These are phyloP conservation scores for Arothron firmamentum DNA, from an alignment of 2,113 vertebrate genomes.

Conservation along the genomic window DNA sequence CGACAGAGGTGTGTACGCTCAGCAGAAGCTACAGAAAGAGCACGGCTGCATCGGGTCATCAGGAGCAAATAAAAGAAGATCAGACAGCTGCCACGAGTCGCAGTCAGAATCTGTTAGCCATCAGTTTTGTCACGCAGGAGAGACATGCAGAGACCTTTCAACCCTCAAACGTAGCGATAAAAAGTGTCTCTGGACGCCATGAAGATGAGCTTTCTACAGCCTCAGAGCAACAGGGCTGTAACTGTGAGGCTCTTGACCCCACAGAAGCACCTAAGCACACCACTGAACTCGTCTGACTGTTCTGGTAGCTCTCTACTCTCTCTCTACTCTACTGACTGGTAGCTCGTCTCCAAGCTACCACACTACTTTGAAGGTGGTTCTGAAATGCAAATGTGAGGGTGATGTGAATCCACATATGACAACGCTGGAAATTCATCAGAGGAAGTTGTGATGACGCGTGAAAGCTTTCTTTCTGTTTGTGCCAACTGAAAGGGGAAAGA, in stretches of 20 bases:
- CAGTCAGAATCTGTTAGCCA: constrained; percentile 42
- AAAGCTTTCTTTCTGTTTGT: too few species aligned
- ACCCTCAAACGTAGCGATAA: constrained; percentile 55
- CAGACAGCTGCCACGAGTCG: constrained; percentile 4
- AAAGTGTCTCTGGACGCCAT: constrained; percentile 41
- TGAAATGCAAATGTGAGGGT: too few species aligned
- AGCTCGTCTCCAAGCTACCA: too few species aligned
- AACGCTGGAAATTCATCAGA: background rate
- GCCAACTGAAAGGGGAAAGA: background rate
- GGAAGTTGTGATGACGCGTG: constrained; percentile 30
- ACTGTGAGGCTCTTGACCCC: constrained; percentile 16
- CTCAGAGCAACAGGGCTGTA: constrained; percentile 30
- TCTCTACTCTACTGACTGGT: too few species aligned
- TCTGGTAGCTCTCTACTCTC: too few species aligned
- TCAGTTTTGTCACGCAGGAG: constrained; percentile 25
- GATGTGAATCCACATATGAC: too few species aligned
- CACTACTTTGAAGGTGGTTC: too few species aligned
- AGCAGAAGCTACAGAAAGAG: constrained; percentile 39
- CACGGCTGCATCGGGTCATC: constrained; percentile 21
- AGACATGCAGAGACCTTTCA: constrained; percentile 31
- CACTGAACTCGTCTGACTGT: too few species aligned
- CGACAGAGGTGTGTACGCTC: constrained; percentile 49
- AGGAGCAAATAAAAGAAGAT: constrained; percentile 15
- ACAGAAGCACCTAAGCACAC: too few species aligned
- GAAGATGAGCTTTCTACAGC: constrained; percentile 31